A percentile compares a stretch with the other conserved stretches of the same genome.
phyloP scores from a whole-genome alignment of 2,797 vertebrate genomes.

The Pipistrellus nathusii region DNA sequence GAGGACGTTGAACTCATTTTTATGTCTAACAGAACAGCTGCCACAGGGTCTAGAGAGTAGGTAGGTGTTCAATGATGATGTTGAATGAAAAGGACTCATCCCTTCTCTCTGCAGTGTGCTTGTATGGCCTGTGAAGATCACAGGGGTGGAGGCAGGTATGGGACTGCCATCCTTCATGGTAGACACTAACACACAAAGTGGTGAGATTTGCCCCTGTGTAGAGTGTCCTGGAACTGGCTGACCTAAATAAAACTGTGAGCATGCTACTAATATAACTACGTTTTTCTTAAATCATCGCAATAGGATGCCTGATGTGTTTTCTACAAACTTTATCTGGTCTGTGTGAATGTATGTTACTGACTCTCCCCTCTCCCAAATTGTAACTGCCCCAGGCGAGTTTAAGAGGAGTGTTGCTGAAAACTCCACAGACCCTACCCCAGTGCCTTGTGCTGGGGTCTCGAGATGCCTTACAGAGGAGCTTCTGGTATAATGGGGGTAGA shows the following conservation, averaged over 20 bases:
- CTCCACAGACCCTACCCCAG: background rate
- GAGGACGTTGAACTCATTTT: background rate
- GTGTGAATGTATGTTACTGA: background rate
- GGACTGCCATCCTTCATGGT: background rate
- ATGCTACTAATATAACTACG: background rate
- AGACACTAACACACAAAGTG: background rate
- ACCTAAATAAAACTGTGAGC: background rate
- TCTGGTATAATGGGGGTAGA: accelerated
- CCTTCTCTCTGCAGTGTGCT: background rate
- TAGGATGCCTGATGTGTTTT: background rate
- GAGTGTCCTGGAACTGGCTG: background rate
- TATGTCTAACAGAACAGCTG: background rate
- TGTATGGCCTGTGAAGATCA: background rate
- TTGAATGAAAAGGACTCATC: background rate
- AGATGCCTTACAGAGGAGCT: background rate
- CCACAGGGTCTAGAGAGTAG: background rate
- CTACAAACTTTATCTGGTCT: background rate
- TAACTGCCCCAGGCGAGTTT: background rate
- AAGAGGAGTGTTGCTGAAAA: background rate
- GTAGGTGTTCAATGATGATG: background rate
- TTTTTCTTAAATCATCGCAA: background rate
- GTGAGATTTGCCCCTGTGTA: background rate
- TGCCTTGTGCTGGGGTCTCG: accelerated
- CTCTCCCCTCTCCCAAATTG: background rate
- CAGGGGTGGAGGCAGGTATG: background rate